phyloP scores from a whole-genome alignment of 2,797 vertebrate genomes.

The Chaenodraco wilsoni region DNA sequence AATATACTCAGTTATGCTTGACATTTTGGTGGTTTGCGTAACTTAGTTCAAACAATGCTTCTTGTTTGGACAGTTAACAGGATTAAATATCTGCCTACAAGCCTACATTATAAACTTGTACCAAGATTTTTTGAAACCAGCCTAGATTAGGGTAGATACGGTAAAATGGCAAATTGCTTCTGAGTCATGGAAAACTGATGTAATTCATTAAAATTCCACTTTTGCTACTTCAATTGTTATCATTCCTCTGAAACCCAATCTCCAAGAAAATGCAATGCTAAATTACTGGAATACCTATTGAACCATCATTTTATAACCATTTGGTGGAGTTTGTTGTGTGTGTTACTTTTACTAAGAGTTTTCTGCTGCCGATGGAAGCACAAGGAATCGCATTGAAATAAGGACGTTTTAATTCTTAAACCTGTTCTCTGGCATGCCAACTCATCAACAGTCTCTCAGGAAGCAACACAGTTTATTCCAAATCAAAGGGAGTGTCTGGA shows the following conservation, averaged over 20 bases:
- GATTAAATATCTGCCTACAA: no score
- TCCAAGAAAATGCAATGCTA: background rate
- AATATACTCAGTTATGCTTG: no score
- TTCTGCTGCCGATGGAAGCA: background rate
- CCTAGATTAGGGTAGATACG: background rate
- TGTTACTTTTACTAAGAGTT: background rate
- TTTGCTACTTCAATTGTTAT: background rate
- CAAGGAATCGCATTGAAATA: background rate
- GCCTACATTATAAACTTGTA: no score
- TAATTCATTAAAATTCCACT: background rate
- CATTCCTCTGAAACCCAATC: background rate
- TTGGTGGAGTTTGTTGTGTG: background rate
- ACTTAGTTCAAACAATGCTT: no score
- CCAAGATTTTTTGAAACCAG: no score
- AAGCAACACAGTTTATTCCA: no score
- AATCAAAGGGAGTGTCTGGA: background rate
- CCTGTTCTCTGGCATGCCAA: background rate
- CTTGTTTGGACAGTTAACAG: no score
- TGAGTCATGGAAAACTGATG: background rate
- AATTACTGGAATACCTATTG: background rate
- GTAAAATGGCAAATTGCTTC: background rate
- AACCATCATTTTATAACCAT: background rate
- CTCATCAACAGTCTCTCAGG: background rate
- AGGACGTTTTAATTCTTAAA: slow-evolving; percentile 8
- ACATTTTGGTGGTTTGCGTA: no score